A percentile compares a stretch with the other conserved stretches of the same genome.
Conservation (phyloP, 2,888 invertebrate species). For the Platycheirus rosarum region DNA sequence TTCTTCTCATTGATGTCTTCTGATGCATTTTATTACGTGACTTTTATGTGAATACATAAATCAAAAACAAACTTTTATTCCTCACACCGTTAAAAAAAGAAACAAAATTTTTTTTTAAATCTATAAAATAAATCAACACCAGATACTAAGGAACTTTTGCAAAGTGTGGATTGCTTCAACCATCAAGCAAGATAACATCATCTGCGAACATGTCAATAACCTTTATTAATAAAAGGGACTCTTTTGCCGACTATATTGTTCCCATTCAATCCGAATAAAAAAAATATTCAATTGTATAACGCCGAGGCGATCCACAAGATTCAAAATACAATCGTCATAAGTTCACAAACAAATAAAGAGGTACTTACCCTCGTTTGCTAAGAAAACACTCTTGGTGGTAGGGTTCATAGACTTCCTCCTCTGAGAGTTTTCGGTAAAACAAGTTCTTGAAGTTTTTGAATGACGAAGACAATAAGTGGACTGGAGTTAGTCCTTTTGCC, state of each 20-base stretch:
- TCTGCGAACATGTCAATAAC: conserved; percentile 64
- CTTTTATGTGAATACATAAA: conserved; percentile 30
- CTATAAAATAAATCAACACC: conserved; percentile 8
- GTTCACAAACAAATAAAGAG: conserved; percentile 45
- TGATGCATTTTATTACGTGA: conserved; percentile 18
- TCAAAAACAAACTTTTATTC: conserved; percentile 24
- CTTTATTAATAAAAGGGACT: conserved; percentile 55
- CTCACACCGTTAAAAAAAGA: not conserved
- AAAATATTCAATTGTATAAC: conserved; percentile 32
- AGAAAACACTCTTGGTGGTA: conserved; percentile 60
- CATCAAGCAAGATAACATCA: conserved; percentile 50
- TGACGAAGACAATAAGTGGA: not conserved
- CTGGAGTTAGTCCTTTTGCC: conserved; percentile 29
- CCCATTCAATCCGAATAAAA: conserved; percentile 24
- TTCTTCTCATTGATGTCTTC: conserved; percentile 3
- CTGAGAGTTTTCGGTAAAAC: conserved; percentile 35
- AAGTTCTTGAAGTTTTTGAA: conserved; percentile 25
- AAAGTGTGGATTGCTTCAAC: conserved; percentile 17
- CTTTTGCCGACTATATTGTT: conserved; percentile 57
- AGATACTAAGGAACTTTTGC: conserved; percentile 1
- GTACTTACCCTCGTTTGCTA: conserved; percentile 66
- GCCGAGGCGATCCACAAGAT: conserved; percentile 47
- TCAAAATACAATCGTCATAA: conserved; percentile 43
- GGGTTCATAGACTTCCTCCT: conserved; percentile 66
- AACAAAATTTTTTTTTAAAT: conserved; percentile 3